Percentiles rank a stretch among this genome's conserved stretches.
Evolutionary conservation across 1,140 invertebrate species (phyloP).

Genomic region (Solenopsis fugax): DNA sequence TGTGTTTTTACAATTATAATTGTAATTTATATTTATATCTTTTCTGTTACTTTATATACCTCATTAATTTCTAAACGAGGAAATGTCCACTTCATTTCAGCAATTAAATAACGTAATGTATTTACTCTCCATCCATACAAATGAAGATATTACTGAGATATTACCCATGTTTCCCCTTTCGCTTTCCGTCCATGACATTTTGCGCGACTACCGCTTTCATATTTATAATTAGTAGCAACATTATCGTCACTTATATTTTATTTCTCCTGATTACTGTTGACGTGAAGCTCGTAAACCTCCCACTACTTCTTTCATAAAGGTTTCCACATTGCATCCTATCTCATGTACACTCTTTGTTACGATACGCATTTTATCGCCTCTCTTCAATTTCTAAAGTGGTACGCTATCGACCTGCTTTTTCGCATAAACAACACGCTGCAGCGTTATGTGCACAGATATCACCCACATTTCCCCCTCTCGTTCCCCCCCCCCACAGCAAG

Average conservation of each 20-base stretch:
- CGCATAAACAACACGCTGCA: background rate
- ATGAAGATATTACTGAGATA: constrained; percentile 3
- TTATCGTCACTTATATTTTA: constrained; percentile 16
- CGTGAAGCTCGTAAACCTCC: constrained; percentile 23
- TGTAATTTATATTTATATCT: background rate
- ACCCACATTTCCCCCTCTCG: background rate
- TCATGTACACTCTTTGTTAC: background rate
- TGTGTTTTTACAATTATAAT: too few relatives aligned
- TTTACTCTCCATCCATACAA: background rate
- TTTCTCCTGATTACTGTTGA: background rate
- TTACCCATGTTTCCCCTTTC: background rate
- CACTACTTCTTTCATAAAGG: background rate
- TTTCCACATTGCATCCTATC: background rate
- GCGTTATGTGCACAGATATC: background rate
- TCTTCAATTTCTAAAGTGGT: constrained; percentile 7
- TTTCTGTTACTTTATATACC: background rate
- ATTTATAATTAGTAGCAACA: constrained; percentile 22
- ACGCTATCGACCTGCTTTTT: background rate
- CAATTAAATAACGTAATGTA: background rate
- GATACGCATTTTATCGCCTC: background rate
- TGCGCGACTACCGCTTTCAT: constrained; percentile 12
- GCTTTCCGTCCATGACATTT: constrained; percentile 26
- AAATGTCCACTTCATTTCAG: background rate
- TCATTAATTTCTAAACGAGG: constrained; percentile 8
- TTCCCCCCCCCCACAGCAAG: background rate